Evolutionary conservation across 2,888 invertebrate genomes (phyloP), one percentile per base, ranked within the genome.

Genomic region (Troides aeacus): DNA sequence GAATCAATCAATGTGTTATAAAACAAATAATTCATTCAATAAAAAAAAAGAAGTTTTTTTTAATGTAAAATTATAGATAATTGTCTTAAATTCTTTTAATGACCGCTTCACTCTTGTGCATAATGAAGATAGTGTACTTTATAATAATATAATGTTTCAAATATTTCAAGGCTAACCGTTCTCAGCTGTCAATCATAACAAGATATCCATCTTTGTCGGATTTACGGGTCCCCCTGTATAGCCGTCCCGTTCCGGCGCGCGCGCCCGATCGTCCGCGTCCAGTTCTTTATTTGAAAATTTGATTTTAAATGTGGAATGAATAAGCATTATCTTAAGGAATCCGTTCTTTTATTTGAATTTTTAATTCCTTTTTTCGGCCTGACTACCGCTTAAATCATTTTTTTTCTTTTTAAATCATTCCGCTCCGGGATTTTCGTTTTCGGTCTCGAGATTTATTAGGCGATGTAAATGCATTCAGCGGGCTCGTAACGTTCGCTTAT

Each of bases 121-220:
- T 75, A 81, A 82, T 80, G 81, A 88, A 90, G 87, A 91, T 91
- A 90, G 91, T 90, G 92, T 92, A 92, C 92, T 92, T 91, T 90
- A 90, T 91, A 92, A 89, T 90, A 91, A 90, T 92, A 92, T 92
- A 92, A 92, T 92, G 92, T 92, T 92, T 92, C 92, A 92, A 92
- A 92, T 92, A 92, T 92, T 92, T 92, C 92, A 92, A 92, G 92
- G 92, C 89, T 90, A 91, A 91, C 91, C 92, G 92, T 91, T 92
- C 92, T 92, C 89, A 92, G 90, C 92, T 92, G 92, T 92, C 92
- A 92, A 92, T 92, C 92, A 92, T 92, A 91, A 91, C 91, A 91
- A 89, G 88, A 86, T 89, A 87, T 86, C 86, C 80, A 80, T 90
- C 92, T 87, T 86, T 82, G 78, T 91, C 87, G 78, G 79, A 80